Conservation (phyloP, 1,140 invertebrate species). For the Bombus superbus region DNA sequence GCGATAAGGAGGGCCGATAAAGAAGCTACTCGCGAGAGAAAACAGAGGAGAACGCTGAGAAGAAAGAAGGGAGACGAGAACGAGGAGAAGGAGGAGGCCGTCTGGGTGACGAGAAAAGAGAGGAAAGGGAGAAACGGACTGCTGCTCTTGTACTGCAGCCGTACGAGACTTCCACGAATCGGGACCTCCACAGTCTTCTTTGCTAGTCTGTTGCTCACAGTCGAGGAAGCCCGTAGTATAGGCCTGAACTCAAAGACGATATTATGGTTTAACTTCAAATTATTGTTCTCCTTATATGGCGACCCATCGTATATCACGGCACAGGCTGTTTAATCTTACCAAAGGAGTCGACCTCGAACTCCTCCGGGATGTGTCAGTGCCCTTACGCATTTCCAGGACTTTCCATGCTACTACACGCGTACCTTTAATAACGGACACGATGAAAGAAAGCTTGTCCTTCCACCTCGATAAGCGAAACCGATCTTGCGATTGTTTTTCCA, state of each 20-base stretch:
- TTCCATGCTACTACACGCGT: neutral
- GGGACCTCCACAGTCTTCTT: conserved; percentile 66
- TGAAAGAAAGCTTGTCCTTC: neutral
- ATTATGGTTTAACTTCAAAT: conserved; percentile 68
- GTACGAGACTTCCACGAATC: conserved; percentile 71
- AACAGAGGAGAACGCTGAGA: conserved; percentile 2
- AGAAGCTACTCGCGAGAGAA: conserved; percentile 9
- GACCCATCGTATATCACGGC: conserved; percentile 61
- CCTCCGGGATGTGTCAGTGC: conserved; percentile 41
- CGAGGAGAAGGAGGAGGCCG: neutral
- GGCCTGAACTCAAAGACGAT: conserved; percentile 46
- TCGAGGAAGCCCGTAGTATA: conserved; percentile 24
- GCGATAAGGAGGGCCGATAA: conserved; percentile 7
- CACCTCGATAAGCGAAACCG: no score
- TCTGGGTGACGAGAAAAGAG: conserved; percentile 13
- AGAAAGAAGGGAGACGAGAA: conserved; percentile 8
- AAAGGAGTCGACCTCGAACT: conserved; percentile 38
- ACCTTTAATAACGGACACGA: conserved; percentile 2
- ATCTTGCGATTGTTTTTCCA: neutral
- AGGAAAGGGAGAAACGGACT: conserved; percentile 50
- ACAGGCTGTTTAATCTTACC: conserved; percentile 54
- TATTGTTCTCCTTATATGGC: conserved; percentile 67
- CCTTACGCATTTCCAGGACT: conserved; percentile 25
- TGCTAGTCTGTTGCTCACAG: conserved; percentile 18
- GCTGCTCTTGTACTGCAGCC: conserved; percentile 52